These are phyloP conservation scores for Vespertilio murinus DNA, from an alignment of 2,797 vertebrate species.

Conservation along the genomic window DNA sequence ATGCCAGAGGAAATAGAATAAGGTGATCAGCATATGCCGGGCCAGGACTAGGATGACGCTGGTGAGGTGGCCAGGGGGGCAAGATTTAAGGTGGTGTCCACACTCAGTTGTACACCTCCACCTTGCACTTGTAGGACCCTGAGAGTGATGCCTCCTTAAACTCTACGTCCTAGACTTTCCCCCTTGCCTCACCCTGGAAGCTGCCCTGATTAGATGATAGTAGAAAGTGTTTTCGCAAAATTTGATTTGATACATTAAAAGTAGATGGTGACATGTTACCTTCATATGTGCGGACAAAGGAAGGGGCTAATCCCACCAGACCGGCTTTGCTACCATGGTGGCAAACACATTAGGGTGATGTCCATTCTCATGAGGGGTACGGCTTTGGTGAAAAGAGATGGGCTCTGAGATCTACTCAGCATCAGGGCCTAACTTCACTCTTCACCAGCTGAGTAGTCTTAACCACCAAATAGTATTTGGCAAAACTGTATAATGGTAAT, in stretches of 20 bases:
- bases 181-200: neutral
- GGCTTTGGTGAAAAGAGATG: neutral
- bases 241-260: neutral
- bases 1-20: neutral
- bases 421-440: neutral
- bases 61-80: neutral
- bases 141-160: neutral
- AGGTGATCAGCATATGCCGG: too few relatives aligned
- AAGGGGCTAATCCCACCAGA: neutral
- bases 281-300: neutral
- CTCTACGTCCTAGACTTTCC: too few relatives aligned
- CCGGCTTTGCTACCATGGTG: neutral
- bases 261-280: neutral
- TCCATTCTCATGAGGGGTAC: fast-evolving
- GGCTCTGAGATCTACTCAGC: neutral
- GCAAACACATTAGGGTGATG: neutral
- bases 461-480: neutral
- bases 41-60: neutral
- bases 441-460: neutral
- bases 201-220: neutral
- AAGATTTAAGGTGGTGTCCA: neutral
- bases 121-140: neutral
- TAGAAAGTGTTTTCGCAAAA: neutral
- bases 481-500: neutral
- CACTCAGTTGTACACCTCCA: neutral